These are phyloP conservation scores for Sinella curviseta DNA, from an alignment of 1,140 invertebrate genomes.

Conservation along the genomic window DNA sequence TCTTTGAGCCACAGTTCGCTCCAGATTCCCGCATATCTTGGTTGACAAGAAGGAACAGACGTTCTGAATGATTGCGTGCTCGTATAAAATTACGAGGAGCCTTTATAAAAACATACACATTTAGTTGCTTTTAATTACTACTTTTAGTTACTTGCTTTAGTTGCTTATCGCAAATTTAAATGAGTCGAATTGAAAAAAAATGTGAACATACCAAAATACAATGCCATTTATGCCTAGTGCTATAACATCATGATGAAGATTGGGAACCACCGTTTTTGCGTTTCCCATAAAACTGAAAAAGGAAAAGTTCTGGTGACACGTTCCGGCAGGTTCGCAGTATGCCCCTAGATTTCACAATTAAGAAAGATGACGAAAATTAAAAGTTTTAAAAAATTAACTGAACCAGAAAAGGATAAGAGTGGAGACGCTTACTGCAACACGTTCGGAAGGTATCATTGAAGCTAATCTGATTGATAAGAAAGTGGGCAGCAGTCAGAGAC, in stretches of 20 bases:
- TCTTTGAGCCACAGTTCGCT: neutral
- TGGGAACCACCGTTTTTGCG: neutral
- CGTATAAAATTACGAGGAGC: neutral
- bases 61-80: neutral
- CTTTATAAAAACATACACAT: neutral
- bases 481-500: neutral
- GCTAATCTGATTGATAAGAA: neutral
- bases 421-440: slow-evolving; percentile 22
- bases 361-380: too few species aligned
- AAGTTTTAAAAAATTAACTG: too few species aligned
- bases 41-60: neutral
- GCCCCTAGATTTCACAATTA: too few species aligned
- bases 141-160: too few species aligned
- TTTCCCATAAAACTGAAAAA: neutral
- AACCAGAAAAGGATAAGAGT: too few species aligned
- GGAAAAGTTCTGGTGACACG: neutral
- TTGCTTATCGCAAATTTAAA: too few species aligned
- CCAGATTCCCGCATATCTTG: neutral
- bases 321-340: neutral
- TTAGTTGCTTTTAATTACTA: too few species aligned
- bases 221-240: neutral
- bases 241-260: neutral
- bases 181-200: too few species aligned
- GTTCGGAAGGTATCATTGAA: slow-evolving; percentile 12
- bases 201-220: neutral